Base-by-base conservation (phyloP, 2,797 vertebrate species). In the Gymnocypris eckloni region DNA sequence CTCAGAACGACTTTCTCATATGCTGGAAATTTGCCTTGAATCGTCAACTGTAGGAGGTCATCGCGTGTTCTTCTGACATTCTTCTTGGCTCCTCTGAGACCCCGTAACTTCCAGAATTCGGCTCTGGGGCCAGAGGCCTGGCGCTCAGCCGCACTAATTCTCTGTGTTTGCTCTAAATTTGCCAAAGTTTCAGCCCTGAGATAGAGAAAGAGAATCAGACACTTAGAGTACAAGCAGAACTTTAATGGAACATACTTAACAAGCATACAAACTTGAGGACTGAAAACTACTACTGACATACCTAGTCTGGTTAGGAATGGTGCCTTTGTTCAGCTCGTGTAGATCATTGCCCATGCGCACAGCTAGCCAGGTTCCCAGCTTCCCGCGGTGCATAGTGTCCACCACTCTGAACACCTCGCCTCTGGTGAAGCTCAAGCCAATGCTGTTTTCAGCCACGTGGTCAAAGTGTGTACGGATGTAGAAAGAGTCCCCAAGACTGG, bases 91-190 rank as follows among this genome's bases (percentile, higher is more conserved):
- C 98, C 97, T 5, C 98, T 93, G 84, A 99, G 95, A 5, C 98
- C 98, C 18, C 98, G 95, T 79, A 99, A 95, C 92, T 98, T 97
- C 98, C 98, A 99, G 92, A 99, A 99, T 90, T 99, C 98, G 0
- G 97, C 98, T 9, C 98, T 95, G 0, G 96, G 94, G 0, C 95
- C 97, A 0, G 96, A 90, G 13, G 89, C 81, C 18, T 94, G 95
- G 1, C 90, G 92, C 2, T 96, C 93, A 1, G 81, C 56, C 0
- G 83, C 33, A 4, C 91, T 92, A 0, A 91, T 90, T 61, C 97
- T 95, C 91, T 97, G 96, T 0, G 93, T 89, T 0, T 95, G 93
- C 91, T 99, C 98, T 3, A 96, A 80, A 66, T 91, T 96, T 70
- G 98, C 97, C 2, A 98, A 90, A n/a, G 96, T 96, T 90, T 99